Evolutionary conservation across 1,140 invertebrate species (phyloP).

Genomic region (Sycophaga agraensis): DNA sequence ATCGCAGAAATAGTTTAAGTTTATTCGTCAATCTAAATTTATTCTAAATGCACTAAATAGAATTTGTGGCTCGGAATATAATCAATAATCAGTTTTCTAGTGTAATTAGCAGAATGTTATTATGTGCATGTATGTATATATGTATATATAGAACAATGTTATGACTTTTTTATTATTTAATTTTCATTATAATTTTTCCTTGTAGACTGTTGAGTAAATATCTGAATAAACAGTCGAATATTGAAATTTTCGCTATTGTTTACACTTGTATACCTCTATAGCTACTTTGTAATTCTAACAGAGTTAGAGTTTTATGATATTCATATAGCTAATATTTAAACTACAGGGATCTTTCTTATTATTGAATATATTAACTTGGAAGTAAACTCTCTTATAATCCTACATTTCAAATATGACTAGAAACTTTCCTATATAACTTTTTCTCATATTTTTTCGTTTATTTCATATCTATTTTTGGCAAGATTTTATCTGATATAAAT

Average conservation of each 20-base stretch:
- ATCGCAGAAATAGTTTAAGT: background rate
- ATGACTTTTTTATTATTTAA: background rate
- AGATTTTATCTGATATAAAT: constrained; percentile 49
- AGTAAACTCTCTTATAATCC: constrained; percentile 41
- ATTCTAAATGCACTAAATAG: constrained; percentile 23
- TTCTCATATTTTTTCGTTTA: constrained; percentile 18
- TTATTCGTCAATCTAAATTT: constrained; percentile 11
- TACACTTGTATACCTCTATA: constrained; percentile 18
- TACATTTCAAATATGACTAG: constrained; percentile 46
- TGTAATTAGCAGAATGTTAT: constrained; percentile 7
- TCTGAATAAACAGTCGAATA: constrained; percentile 26
- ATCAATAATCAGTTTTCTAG: constrained; percentile 22
- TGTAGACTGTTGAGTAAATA: constrained; percentile 10
- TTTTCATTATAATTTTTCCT: constrained; percentile 5
- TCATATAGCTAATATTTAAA: constrained; percentile 34
- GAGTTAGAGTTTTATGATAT: constrained; percentile 37
- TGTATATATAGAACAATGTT: constrained; percentile 17
- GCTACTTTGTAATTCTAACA: constrained; percentile 38
- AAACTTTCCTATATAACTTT: constrained; percentile 35
- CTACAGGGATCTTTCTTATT: constrained; percentile 32
- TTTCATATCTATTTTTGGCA: constrained; percentile 43
- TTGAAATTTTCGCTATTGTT: constrained; percentile 15
- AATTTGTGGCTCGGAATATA: constrained; percentile 29
- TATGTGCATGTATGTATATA: constrained; percentile 5
- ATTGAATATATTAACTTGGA: constrained; percentile 35